phyloP scores from a whole-genome alignment of 2,113 vertebrate species.

The Microtus richardsoni region DNA sequence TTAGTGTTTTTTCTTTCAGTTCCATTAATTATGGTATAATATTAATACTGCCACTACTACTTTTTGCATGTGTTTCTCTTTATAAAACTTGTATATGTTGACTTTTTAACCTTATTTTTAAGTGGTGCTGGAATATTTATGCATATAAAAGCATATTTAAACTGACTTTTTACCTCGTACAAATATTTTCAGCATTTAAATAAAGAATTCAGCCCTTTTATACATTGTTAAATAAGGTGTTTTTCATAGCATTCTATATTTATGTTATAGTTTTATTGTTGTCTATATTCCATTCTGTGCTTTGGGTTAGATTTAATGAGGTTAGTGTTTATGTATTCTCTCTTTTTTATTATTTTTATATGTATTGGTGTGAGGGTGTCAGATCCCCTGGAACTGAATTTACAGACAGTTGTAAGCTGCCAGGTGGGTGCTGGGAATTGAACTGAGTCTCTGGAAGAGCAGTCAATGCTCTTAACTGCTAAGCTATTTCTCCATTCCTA shows the following conservation, averaged over 20 bases:
- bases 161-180: background rate
- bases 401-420: background rate
- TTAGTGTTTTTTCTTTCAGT: constrained; percentile 17
- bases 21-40: constrained; percentile 49
- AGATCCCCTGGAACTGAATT: background rate
- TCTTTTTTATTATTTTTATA: background rate
- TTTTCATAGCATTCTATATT: background rate
- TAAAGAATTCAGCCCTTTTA: background rate
- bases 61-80: constrained; percentile 29
- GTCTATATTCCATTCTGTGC: background rate
- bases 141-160: background rate
- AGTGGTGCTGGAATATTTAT: background rate
- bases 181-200: background rate
- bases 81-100: background rate
- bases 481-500: background rate
- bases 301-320: background rate
- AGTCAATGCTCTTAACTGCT: background rate
- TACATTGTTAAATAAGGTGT: constrained; percentile 9
- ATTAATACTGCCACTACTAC: background rate
- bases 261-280: background rate
- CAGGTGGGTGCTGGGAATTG: background rate
- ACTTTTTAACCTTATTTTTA: constrained; percentile 35
- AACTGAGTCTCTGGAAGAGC: background rate
- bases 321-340: background rate
- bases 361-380: background rate